Percentiles rank a stretch among this genome's conserved stretches.
Evolutionary conservation across 2,797 vertebrate species (phyloP).

Genomic region (Helostoma temminkii): DNA sequence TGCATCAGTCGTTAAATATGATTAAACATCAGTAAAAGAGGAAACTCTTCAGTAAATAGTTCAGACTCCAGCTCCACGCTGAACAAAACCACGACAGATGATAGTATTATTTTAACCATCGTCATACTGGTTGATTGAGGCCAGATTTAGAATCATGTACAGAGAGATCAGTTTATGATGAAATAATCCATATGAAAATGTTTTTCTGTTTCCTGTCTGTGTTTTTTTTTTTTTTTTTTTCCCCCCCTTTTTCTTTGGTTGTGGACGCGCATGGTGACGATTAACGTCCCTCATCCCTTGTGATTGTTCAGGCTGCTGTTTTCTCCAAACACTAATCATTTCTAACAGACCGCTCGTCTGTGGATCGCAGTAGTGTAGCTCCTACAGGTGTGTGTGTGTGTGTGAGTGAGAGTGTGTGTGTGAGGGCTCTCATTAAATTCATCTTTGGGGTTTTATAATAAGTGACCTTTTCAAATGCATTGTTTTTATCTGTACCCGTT

Average conservation of each 20-base stretch:
- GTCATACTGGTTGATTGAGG: not conserved
- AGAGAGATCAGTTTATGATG: constrained; percentile 45
- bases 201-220: constrained; percentile 33
- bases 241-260: constrained; percentile 8
- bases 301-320: not conserved
- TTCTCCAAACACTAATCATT: constrained; percentile 42
- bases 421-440: constrained; percentile 37
- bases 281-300: constrained; percentile 11
- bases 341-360: constrained; percentile 24
- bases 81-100: constrained; percentile 21
- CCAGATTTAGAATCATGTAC: constrained; percentile 40
- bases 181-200: constrained; percentile 29
- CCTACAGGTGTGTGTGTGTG: constrained; percentile 6
- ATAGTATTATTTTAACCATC: constrained; percentile 29
- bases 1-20: not conserved
- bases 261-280: constrained; percentile 2
- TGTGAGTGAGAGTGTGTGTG: too few relatives aligned
- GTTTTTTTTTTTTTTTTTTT: too few relatives aligned
- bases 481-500: constrained; percentile 82
- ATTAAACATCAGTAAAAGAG: too few relatives aligned
- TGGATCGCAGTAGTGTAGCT: constrained; percentile 51
- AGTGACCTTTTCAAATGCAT: constrained; percentile 83
- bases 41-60: too few relatives aligned
- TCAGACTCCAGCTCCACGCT: not conserved
- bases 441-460: constrained; percentile 75